Base-by-base conservation (phyloP, 2,113 vertebrate genomes). In the Melanerpes formicivorus region DNA sequence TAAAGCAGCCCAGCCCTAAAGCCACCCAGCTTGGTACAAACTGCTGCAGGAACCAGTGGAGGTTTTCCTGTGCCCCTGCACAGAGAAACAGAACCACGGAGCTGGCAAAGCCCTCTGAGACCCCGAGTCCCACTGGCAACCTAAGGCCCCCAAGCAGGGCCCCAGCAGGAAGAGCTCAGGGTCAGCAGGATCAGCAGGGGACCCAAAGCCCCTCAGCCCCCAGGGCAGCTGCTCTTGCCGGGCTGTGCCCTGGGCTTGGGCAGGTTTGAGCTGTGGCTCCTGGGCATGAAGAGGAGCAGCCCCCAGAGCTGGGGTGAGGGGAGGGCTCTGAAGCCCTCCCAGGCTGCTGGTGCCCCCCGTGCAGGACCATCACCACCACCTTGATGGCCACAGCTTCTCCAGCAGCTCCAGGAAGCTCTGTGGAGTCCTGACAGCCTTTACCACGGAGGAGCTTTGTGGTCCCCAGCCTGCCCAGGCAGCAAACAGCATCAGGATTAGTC, bases 201-300 rank as follows among this genome's bases (percentile, higher is more conserved):
- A 94, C 82, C 70, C 91, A 87, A 91, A 90, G 27, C 73, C 78
- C 66, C 89, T 92, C 90, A 95, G 21, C 21, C 48, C n/a, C 73
- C 3, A 5, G 66, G 44, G 70, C 88, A 71, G 66, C 70, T 10
- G 25, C 93, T 93, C 93, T 90, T 95, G 93, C 74, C 88, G 80
- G 5, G 58, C 81, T 82, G 83, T 30, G 69, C 94, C 84, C 93
- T 6, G 40, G 66, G 4, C 3, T 30, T 14, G 69, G 82, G 83
- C 56, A 62, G 34, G 74, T 78, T 66, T n/a, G 82, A 74, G 60
- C 55, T 40, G 75, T 25, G 81, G 40, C 56, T 79, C 29, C 7
- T 14, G 50, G 79, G 44, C 74, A 22, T 92, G 63, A 94, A 95
- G 85, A 26, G 84, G 87, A 73, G 5, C 86, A 81, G 71, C 91